phyloP scores from a whole-genome alignment of 1,140 invertebrate genomes.

The Ostrea edulis region DNA sequence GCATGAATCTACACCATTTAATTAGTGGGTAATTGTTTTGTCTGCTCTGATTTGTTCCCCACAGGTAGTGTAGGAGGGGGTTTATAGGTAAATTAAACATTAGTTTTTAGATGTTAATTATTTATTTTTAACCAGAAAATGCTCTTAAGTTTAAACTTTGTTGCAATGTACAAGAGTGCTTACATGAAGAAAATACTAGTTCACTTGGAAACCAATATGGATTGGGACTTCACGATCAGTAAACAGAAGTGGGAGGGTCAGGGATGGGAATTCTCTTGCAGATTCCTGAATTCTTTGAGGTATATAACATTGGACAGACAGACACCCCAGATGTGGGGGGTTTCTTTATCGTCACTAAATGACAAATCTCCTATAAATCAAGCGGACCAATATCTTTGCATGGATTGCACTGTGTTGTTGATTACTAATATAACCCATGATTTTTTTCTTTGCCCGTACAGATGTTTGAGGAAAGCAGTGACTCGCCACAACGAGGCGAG shows the following conservation, averaged over 20 bases:
- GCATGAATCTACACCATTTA: background rate
- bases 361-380: background rate
- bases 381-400: background rate
- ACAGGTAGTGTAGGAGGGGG: background rate
- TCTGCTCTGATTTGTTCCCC: background rate
- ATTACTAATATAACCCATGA: slow-evolving; percentile 14
- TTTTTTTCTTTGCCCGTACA: slow-evolving; percentile 25
- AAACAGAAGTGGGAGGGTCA: background rate
- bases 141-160: background rate
- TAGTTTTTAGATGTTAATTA: background rate
- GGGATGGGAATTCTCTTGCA: background rate
- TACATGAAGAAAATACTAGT: too few species aligned
- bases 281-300: background rate
- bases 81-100: background rate
- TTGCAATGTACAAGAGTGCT: too few species aligned
- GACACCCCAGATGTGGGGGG: background rate
- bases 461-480: slow-evolving; percentile 30
- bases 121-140: background rate
- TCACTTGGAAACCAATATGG: too few species aligned
- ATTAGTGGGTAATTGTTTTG: background rate
- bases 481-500: slow-evolving; percentile 17
- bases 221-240: too few species aligned
- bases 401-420: slow-evolving; percentile 22
- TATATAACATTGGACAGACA: background rate
- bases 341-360: background rate